phyloP scores from a whole-genome alignment of 2,113 vertebrate species.

The human (Homo sapiens) region DNA sequence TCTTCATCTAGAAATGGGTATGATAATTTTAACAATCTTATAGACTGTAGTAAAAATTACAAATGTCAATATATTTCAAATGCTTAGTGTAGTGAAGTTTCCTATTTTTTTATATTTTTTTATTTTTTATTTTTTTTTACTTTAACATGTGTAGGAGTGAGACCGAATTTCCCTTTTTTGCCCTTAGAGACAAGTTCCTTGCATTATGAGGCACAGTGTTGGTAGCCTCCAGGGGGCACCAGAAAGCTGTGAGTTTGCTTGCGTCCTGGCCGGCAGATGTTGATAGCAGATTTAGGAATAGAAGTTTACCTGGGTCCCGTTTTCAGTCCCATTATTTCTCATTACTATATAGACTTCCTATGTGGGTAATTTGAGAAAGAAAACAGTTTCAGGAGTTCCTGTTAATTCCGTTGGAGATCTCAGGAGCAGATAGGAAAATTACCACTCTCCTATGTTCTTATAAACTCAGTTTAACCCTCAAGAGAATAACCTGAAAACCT shows the following conservation, averaged over 20 bases:
- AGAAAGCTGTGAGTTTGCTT: neutral
- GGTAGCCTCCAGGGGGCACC: neutral
- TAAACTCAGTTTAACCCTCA: conserved; percentile 23
- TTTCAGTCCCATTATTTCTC: neutral
- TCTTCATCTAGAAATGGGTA: neutral
- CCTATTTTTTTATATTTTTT: neutral
- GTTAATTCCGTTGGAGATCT: neutral
- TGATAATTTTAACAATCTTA: neutral
- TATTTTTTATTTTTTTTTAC: no score
- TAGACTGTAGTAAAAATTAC: neutral
- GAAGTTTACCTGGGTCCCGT: neutral
- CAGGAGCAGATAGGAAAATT: neutral
- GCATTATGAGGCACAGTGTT: neutral
- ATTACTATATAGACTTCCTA: neutral
- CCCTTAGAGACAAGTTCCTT: neutral
- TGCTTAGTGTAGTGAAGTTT: neutral
- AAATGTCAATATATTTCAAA: neutral
- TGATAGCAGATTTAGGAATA: neutral
- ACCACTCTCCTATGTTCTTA: neutral
- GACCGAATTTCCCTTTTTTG: neutral
- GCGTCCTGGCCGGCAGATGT: neutral
- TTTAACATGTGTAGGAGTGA: neutral
- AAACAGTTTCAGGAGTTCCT: neutral
- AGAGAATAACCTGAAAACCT: neutral
- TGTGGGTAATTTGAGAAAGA: neutral